Evolutionary conservation across 2,113 vertebrate species (phyloP).

Genomic region (Paradoxurus hermaphroditus): DNA sequence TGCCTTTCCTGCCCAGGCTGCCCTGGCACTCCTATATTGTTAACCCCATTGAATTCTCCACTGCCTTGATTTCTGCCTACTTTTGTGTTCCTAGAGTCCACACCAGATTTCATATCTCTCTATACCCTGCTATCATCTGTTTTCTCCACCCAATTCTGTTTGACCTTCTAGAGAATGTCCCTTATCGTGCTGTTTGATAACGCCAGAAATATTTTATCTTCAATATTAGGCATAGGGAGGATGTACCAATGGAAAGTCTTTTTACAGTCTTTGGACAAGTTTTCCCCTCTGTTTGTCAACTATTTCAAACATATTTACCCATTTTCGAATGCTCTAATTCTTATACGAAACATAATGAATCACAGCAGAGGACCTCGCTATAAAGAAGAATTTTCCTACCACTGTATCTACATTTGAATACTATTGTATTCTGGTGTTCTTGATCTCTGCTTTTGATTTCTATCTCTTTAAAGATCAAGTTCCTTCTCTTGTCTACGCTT

Average conservation of each 20-base stretch:
- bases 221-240: not conserved
- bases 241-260: not conserved
- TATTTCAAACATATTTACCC: constrained; percentile 4
- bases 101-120: not conserved
- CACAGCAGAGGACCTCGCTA: not conserved
- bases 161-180: not conserved
- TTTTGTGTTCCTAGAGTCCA: not conserved
- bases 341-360: not conserved
- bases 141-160: not conserved
- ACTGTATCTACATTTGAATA: not conserved
- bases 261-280: not conserved
- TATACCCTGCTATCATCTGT: not conserved
- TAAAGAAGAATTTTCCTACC: not conserved
- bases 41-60: not conserved
- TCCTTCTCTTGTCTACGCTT: not conserved
- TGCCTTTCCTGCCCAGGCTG: not conserved
- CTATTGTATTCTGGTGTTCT: not conserved
- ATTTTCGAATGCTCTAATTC: not conserved
- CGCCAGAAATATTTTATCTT: not conserved
- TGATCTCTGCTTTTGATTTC: not conserved
- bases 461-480: not conserved
- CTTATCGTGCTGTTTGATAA: too few relatives aligned
- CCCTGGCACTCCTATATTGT: not conserved
- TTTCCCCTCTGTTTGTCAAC: not conserved
- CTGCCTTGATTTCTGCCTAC: not conserved